Base-by-base conservation (phyloP, 2,797 vertebrate genomes). In the Eulemur rubriventer region DNA sequence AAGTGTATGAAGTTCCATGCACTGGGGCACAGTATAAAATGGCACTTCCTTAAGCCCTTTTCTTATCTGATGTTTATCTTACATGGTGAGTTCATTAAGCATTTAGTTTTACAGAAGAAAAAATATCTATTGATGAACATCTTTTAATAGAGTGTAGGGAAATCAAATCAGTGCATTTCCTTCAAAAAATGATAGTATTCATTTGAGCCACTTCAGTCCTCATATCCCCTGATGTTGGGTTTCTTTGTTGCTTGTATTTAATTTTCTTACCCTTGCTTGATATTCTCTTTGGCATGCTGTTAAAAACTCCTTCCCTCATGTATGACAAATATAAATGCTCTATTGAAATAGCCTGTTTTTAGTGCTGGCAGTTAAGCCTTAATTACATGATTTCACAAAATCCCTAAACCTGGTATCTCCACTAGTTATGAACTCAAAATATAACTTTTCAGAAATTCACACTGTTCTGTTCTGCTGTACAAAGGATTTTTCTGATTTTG, bases 101-200 rank as follows among this genome's bases (percentile, higher is more conserved):
- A 75, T 55, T 95, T 63, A 75, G 43, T 67, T 95, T 84, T 80
- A 67, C 13, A 65, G 61, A 92, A 82, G 69, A 93, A 84, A 38
- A 82, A 48, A 26, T 73, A 46, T 52, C 52, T 93, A 30, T 43
- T 65, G 26, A 52, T 69, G n/a, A 63, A 22, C 13, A n/a, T 80
- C n/a, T 69, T 73, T 78, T 87, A 83, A 72, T 30, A 52, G n/a
- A 63, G 7, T 16, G 7, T 30, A 84, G 41, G 78, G 24, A 73
- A 81, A 89, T 87, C 22, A 52, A 73, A 57, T 18, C 65, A 67
- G 6, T 24, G 17, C 7, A 10, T 82, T 73, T 65, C 61, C 38
- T 88, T 59, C 33, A 30, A 10, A 22, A 91, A 26, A 50, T 41
- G 41, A 81, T 6, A 83, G 48, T 33, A 26, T 75, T 70, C 50